Evolutionary conservation across 2,888 invertebrate species (phyloP), one percentile per base, ranked within the genome.

Genomic region (Cheilosia pagana): DNA sequence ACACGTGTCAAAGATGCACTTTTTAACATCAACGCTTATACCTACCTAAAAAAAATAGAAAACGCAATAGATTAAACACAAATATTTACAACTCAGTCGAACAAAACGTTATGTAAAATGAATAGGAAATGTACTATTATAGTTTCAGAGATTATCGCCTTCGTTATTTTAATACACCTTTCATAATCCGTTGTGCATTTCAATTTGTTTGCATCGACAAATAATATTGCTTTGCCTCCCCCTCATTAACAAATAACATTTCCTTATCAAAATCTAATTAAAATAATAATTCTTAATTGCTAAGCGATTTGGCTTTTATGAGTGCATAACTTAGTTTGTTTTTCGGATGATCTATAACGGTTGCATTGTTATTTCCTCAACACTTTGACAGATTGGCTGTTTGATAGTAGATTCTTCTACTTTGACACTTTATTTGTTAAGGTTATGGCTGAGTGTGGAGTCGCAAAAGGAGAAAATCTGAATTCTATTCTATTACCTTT

Each of bases 1-100:
- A 52, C 23, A 52, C 35, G 35, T 12, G 23, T 21, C 12, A 12
- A 21, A 21, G 16, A 21, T 21, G 7, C 1, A 8, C 21, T 21
- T 19, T 19, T 48, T 19, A 48, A 19, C 8, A 7, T 21, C 21
- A 48, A 48, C 4, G 2, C 28, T 14, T 28, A n/a, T 6, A 31
- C 3, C 2, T 35, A 25, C 25, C 5, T 25, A 25, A 5, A 35
- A 12, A 10, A 10, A 3, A 35, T 12, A 35, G 12, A 35, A 35
- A 35, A 12, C 48, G 41, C 52, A 41, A 41, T 41, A 53, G 12
- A 2, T 16, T 39, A 28, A 28, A 25, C 12, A 31, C 43, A 70
- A 71, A 72, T 72, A 60, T 72, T 71, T 50, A 71, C 25, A 25
- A 59, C 5, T 45, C 31, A 6, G n/a, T n/a, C 7, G 35, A 63